Evolutionary conservation across 2,797 vertebrate genomes (phyloP), one percentile per base, ranked within the genome.

Genomic region (Acrocephalus scirpaceus): DNA sequence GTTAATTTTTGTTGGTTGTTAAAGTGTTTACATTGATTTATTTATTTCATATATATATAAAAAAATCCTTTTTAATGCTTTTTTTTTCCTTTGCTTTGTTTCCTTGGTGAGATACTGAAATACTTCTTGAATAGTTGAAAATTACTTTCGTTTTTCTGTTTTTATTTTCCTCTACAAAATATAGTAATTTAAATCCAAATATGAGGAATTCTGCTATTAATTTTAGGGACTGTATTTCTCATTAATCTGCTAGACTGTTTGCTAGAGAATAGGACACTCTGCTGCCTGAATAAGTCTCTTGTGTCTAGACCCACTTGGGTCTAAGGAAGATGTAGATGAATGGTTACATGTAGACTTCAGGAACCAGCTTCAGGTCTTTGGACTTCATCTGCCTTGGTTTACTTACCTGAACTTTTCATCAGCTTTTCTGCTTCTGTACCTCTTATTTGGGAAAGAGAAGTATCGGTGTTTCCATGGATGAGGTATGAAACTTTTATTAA

Each of bases 31-130:
- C 29, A 27, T 40, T 75, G 32, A 45, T 78, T 65, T 53, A 30
- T 78, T 26, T 44, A 61, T 81, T 83, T 80, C 21, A n/a, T 4
- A n/a, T 53, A 17, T 53, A 82, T 84, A 10, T 16, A 54, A 54
- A 66, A 53, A 32, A 14, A 16, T 17, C 0, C 13, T 7, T 2
- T 40, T 29, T 16, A 16, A 16, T 25, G 7, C 1, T 2, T 22
- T 47, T 18, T 47, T 34, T 16, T 26, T 17, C 3, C 0, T 34
- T 40, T 29, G 34, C 5, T 21, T 50, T 74, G 18, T 79, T 47
- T 50, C 1, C 5, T 44, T 70, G 4, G 5, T 64, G 17, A 53
- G 36, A 47, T 71, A 57, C 32, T 34, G 29, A 64, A 91, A 66
- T 67, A 61, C 18, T 21, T 71, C 26, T 42, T 32, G 18, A 79